Evolutionary conservation across 2,113 vertebrate genomes (phyloP).

Genomic region (Scopus umbretta): DNA sequence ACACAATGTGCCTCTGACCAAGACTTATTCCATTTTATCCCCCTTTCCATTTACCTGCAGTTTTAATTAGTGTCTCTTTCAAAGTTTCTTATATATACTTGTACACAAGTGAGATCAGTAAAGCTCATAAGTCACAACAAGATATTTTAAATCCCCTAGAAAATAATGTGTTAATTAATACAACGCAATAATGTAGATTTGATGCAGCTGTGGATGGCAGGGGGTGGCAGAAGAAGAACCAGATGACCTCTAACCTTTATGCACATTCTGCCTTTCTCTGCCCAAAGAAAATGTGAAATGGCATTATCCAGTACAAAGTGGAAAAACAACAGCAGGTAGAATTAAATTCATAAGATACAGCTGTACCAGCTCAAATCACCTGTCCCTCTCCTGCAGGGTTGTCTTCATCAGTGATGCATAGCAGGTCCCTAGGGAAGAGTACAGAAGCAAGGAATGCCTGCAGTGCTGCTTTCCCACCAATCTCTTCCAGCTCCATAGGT

Average conservation of each 20-base stretch:
- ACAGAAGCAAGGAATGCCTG: background rate
- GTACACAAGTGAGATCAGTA: background rate
- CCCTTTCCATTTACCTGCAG: background rate
- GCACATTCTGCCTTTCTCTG: background rate
- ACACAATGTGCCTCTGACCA: background rate
- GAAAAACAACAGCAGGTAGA: background rate
- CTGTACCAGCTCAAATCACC: background rate
- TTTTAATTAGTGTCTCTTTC: constrained; percentile 3
- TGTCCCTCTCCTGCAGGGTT: background rate
- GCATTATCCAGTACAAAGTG: background rate
- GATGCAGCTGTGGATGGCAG: background rate
- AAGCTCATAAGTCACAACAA: background rate
- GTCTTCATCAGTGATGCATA: background rate
- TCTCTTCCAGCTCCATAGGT: background rate
- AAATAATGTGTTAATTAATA: background rate
- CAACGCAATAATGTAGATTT: background rate
- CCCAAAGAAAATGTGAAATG: background rate
- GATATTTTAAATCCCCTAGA: background rate
- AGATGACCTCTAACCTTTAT: background rate
- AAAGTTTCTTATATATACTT: background rate
- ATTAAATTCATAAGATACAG: background rate
- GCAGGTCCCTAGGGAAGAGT: background rate
- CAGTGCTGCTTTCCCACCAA: background rate
- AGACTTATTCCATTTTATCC: background rate
- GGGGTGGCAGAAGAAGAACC: background rate